These are phyloP conservation scores for Andrena haemorrhoa DNA, from an alignment of 2,888 invertebrate species.

Conservation along the genomic window DNA sequence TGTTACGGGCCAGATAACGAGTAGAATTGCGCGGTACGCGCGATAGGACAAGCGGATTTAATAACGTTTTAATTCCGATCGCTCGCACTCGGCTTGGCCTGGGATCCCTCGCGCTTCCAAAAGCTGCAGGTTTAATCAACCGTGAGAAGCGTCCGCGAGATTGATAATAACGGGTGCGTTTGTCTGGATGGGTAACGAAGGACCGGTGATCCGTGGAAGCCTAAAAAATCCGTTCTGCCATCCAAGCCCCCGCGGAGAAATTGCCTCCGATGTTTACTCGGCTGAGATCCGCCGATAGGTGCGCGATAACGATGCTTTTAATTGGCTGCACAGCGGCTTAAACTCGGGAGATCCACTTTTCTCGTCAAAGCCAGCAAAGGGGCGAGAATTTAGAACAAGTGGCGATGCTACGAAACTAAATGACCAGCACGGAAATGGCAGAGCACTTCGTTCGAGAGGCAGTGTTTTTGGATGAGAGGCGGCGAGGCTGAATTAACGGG, in stretches of 20 bases:
- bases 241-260: neutral
- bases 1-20: constrained; percentile 53
- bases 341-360: too few relatives aligned
- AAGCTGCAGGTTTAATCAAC: constrained; percentile 51
- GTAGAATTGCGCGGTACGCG: constrained; percentile 42
- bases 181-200: constrained; percentile 48
- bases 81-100: constrained; percentile 37
- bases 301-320: too few relatives aligned
- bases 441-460: neutral
- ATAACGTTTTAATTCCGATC: constrained; percentile 60
- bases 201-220: constrained; percentile 28
- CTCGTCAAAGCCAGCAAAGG: too few relatives aligned
- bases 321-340: too few relatives aligned
- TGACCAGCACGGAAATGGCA: too few relatives aligned
- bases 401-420: too few relatives aligned
- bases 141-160: constrained; percentile 43
- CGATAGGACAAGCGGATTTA: constrained; percentile 57
- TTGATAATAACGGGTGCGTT: constrained; percentile 55
- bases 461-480: neutral
- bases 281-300: neutral
- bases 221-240: constrained; percentile 34
- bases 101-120: constrained; percentile 14
- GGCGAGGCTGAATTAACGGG: neutral
- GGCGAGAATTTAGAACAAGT: too few relatives aligned
- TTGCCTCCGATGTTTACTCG: constrained; percentile 4